Evolutionary conservation across 2,797 vertebrate genomes (phyloP), one percentile per base, ranked within the genome.

Genomic region (Catharus ustulatus): DNA sequence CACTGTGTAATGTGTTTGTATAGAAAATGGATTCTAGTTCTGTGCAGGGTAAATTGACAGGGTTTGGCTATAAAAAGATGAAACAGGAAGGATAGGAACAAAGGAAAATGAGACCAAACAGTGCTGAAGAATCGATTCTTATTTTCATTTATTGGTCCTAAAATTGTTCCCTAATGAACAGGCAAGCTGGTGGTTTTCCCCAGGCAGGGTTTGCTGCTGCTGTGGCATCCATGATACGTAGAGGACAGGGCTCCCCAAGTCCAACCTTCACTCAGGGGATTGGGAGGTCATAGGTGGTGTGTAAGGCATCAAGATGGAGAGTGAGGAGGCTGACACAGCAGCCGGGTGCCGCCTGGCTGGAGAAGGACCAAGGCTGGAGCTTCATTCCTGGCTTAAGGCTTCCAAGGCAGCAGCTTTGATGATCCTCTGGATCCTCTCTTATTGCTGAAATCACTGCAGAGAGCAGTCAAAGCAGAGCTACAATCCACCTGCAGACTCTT

Each of bases 181-280:
- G 42, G 10, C 2, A 30, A 38, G 6, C 15, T 17, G 58, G 16
- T 66, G 72, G n/a, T 87, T 85, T 82, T 66, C 30, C 30, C 17
- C 11, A 55, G 22, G 15, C n/a, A 48, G 22, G 8, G 6, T 24
- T 17, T 77, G 34, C 5, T 59, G 29, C 34, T 66, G 36, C 71
- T 10, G 2, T 77, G 54, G 8, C 15, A 1, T 27, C 17, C 0
- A 0, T 15, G 26, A 11, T 26, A 2, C 0, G 1, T 40, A 34
- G 45, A 68, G 30, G 11, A 42, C 27, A 13, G 9, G 13, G 38
- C 3, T 93, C 24, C 30, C 11, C 6, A 11, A 10, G 40, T 14
- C 23, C 6, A 8, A 57, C 11, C 8, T 71, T 45, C 45, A 13
- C 27, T 46, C 43, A 8, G 8, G 27, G 8, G 10, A 6, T 1